Base-by-base conservation (phyloP, 1,140 invertebrate species). In the Magallana gigas region DNA sequence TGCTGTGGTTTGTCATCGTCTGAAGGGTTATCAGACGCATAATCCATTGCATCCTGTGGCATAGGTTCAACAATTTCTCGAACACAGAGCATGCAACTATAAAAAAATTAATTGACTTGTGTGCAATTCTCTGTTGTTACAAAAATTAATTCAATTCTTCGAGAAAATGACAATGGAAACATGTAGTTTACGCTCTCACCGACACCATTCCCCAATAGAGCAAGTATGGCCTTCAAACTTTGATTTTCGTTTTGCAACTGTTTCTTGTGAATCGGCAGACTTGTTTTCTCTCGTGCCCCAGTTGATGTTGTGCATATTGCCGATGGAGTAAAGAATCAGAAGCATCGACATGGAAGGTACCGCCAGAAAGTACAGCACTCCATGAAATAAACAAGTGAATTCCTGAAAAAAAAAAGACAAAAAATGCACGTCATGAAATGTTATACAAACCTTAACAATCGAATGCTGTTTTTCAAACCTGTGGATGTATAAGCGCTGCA, bases 311-410 rank as follows among this genome's bases (percentile, higher is more conserved):
- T 99, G 97, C 92, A 99, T 96, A 92, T 99, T 99, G 91, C 98
- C 98, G 0, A 98, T 95, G 0, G 97, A 97, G 92, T 98, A 99
- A 80, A 99, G 97, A 57, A 98, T 97, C 18, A 99, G 96, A 87
- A 99, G 95, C 96, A 98, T 96, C 92, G 98, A 98, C 98, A 98
- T 98, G 87, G 97, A 97, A 0, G 98, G 98, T 76, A 99, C 97
- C 8, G 98, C 97, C 16, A 99, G 96, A 93, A 98, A 98, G 94
- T 99, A 99, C 57, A 99, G 96, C 7, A 97, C 93, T n/a, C 97
- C 96, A 88, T 96, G 97, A 12, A 97, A 93, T 8, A 99, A 93
- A 92, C 98, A 98, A 14, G 91, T 94, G 84, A 97, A 96, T 94
- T 98, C 98, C 93, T 97, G 89, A 57, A 88, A 86, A 29, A 16